Evolutionary conservation across 1,140 invertebrate genomes (phyloP), one percentile per base, ranked within the genome.

Genomic region (Caerostris darwini): DNA sequence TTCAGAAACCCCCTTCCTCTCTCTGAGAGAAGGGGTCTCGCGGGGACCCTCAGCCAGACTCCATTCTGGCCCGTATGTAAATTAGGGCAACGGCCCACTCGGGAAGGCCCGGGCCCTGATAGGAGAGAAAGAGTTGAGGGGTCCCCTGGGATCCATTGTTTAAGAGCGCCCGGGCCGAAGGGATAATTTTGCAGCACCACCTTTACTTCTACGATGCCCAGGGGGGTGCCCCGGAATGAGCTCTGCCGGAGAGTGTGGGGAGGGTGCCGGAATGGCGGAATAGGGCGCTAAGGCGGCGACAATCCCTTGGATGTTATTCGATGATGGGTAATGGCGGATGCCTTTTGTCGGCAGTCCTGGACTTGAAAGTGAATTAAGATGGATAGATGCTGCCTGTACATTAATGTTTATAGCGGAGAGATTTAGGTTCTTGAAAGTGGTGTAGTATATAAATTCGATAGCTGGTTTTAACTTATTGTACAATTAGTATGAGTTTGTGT

Each of bases 81-180:
- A 34, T 34, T 34, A 90, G 57, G 71, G 89, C 53, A 90, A 90
- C 71, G 71, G 71, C 89, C 71, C 89, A 54, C 53, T 34, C 56
- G 89, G 71, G 89, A 90, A 50, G 71, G 8, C 19, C 34, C n/a
- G 17, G 71, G 71, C 14, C 67, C 56, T 90, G 89, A 90, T 90
- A 81, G 89, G 89, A 90, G 89, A 69, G 71, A 81, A 90, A 90
- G 89, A 90, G 89, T 90, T 90, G 71, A 90, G 69, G 71, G 89
- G 57, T 57, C 89, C 56, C 89, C 8, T 1, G 89, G 53, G 69
- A 3, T 56, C 71, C 89, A 90, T 90, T 90, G 67, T 58, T 90
- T 81, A 90, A 81, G 54, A 81, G 89, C 71, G 34, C 56, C 89
- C 12, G 71, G 71, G 19, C 59, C 56, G 10, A 14, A 59, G 85